Evolutionary conservation across 2,113 vertebrate species (phyloP).

Genomic region (Aplodontia rufa): DNA sequence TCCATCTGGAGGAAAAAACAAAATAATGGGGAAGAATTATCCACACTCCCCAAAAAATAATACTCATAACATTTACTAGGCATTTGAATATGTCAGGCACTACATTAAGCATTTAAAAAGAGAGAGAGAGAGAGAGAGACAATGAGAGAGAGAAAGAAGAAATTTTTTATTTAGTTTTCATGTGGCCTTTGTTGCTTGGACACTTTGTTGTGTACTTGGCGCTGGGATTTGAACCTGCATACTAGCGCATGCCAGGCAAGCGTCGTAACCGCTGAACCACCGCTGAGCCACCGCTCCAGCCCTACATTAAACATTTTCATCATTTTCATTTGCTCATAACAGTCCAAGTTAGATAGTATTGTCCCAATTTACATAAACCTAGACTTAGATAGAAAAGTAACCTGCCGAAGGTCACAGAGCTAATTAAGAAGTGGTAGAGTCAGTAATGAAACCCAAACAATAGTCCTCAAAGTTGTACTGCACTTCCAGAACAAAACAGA

Average conservation of each 20-base stretch:
- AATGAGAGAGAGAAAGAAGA: too few relatives aligned
- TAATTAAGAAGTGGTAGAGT: too few relatives aligned
- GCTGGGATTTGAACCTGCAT: too few relatives aligned
- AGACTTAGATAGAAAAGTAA: neutral
- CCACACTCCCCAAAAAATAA: neutral
- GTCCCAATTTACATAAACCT: neutral
- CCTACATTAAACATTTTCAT: neutral
- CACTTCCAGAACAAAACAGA: too few relatives aligned
- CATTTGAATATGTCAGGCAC: neutral
- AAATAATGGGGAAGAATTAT: neutral
- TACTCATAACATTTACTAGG: neutral
- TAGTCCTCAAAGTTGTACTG: neutral
- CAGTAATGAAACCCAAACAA: neutral
- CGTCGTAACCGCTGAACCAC: too few relatives aligned
- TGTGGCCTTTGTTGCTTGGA: too few relatives aligned
- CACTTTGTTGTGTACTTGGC: too few relatives aligned
- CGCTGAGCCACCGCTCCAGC: too few relatives aligned
- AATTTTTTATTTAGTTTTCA: too few relatives aligned
- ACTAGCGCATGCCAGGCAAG: too few relatives aligned
- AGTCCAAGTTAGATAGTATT: neutral
- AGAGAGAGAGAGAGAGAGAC: too few relatives aligned
- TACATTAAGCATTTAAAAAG: neutral
- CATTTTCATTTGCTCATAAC: neutral
- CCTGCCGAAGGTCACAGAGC: neutral
- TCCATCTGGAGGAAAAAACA: neutral